A percentile compares a stretch with the other conserved stretches of the same genome.
phyloP scores from a whole-genome alignment of 2,113 vertebrate genomes.

The Carollia perspicillata region DNA sequence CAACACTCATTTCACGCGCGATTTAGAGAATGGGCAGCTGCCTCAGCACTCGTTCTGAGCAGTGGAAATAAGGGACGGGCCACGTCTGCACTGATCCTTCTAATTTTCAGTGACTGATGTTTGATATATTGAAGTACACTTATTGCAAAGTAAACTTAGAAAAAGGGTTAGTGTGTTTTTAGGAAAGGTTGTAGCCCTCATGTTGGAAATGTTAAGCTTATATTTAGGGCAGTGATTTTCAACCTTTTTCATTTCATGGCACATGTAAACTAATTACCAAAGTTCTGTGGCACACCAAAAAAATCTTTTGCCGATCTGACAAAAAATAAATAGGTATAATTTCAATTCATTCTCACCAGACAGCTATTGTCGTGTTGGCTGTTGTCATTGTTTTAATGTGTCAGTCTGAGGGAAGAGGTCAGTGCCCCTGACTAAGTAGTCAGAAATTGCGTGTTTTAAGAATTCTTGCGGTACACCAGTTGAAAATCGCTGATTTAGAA shows the following conservation, averaged over 20 bases:
- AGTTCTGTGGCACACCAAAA: background rate
- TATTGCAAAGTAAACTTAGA: background rate
- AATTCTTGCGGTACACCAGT: background rate
- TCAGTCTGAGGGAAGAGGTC: background rate
- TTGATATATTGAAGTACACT: background rate
- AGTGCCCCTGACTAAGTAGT: background rate
- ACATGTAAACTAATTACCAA: background rate
- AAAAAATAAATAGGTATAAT: background rate
- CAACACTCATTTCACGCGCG: background rate
- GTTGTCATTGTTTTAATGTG: background rate
- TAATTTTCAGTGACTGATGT: background rate
- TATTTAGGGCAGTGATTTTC: background rate
- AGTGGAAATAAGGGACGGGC: background rate
- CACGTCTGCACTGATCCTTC: background rate
- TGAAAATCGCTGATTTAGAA: background rate
- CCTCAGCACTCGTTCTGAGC: background rate
- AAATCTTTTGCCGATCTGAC: background rate
- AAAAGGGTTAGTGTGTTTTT: constrained; percentile 17
- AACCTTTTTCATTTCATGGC: background rate
- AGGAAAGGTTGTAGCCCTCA: background rate
- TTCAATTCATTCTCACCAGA: background rate
- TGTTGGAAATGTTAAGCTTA: background rate
- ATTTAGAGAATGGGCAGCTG: background rate
- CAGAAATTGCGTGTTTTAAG: background rate
- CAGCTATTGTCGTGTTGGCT: background rate